A percentile compares a stretch with the other conserved stretches of the same genome.
Conservation (phyloP, 2,888 invertebrate genomes). For the Caenorhabditis zanzibari region DNA sequence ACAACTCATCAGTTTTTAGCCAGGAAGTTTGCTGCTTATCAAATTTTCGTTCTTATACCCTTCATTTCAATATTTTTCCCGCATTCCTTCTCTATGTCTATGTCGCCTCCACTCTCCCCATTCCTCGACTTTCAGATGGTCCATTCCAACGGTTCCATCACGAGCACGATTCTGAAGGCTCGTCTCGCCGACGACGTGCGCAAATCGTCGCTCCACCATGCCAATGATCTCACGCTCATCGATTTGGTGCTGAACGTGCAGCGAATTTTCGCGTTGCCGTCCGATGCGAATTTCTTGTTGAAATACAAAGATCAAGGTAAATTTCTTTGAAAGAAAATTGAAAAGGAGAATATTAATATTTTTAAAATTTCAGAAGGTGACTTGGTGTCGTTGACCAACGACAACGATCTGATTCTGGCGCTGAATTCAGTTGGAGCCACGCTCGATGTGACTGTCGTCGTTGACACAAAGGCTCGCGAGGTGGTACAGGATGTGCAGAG, state of each 20-base stretch:
- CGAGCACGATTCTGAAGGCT: constrained; percentile 72
- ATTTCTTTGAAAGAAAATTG: no score
- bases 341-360: not conserved
- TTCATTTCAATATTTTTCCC: not conserved
- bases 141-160: constrained; percentile 61
- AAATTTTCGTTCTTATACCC: no score
- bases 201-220: constrained; percentile 72
- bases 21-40: no score
- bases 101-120: not conserved
- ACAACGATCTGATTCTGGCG: constrained; percentile 76
- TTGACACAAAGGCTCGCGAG: constrained; percentile 31
- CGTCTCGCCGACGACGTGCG: constrained; percentile 75
- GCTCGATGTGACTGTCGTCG: constrained; percentile 38
- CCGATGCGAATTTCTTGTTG: constrained; percentile 65
- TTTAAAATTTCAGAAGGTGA: constrained; percentile 74
- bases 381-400: constrained; percentile 74
- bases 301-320: constrained; percentile 78
- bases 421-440: constrained; percentile 64
- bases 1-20: no score
- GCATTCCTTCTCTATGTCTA: not conserved
- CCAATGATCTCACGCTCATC: constrained; percentile 73
- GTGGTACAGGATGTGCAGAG: constrained; percentile 38
- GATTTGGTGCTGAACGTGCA: constrained; percentile 77
- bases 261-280: constrained; percentile 71
- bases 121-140: constrained; percentile 60